Evolutionary conservation across 2,113 vertebrate genomes (phyloP), one percentile per base, ranked within the genome.

Genomic region (Laticauda colubrina): DNA sequence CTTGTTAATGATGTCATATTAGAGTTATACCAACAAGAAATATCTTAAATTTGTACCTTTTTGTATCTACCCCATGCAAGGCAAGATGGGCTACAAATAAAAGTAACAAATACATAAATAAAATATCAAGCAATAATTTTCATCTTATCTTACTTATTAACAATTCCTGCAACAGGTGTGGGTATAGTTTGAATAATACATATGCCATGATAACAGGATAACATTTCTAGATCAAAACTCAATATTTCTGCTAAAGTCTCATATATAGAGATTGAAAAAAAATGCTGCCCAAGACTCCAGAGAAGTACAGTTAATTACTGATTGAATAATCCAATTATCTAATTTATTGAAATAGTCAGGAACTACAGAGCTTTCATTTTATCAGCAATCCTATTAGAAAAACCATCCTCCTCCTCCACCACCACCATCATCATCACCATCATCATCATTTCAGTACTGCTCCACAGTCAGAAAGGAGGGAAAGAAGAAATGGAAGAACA

Each of bases 21-120:
- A 0, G 1, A 39, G 53, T 2, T 87, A 21, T 6, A 90, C 61
- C 39, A 93, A 34, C 0, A 0, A 2, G 5, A 53, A 45, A n/a
- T 34, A 91, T 20, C 29, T 45, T 24, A 89, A 75, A 75, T 20
- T 53, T 75, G 14, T 55, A 15, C 57, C 24, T 56, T 54, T 45
- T 88, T 55, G 18, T 10, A 75, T 1, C 34, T 75, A 1, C 34
- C 75, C 24, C 59, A 12, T 64, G 26, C 26, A 64, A 29, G 3
- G 10, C 3, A 26, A 3, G 24, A 61, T 11, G 2, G 20, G 59
- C 26, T 29, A 64, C 26, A 64, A 61, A 64, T 64, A 64, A 64
- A 64, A 64, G 26, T 64, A 64, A 64, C 59, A 64, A 64, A 29
- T 64, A 29, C 59, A 64, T 64, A 64, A 61, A 61, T 61, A 61